Base-by-base conservation (phyloP, 2,888 invertebrate species). In the Coelinius sp. region DNA sequence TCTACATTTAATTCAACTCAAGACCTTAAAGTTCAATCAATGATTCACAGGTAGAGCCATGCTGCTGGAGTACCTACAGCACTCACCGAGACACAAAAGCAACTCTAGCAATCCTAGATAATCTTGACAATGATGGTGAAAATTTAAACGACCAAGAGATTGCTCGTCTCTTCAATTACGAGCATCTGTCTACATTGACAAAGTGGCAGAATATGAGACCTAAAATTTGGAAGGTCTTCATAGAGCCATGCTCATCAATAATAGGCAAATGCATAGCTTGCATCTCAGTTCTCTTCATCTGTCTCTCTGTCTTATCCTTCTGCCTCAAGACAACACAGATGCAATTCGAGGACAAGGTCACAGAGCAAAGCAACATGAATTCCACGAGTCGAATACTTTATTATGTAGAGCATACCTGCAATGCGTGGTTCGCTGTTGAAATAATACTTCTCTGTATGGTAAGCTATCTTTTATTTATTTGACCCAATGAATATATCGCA, bases 51-150 rank as follows among this genome's bases (percentile, higher is more conserved):
- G 97, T 98, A 85, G 97, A 98, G 88, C 97, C 97, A 3, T 98
- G 98, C 89, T 98, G 98, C 89, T 98, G 98, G 98, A 98, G 97
- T 90, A 98, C 98, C 24, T 98, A 98, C 89, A 94, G 94, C 88
- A 92, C 94, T 88, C 94, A 95, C 88, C 92, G 94, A 84, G 94
- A 94, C 83, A 94, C 95, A 77, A 93, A 98, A 93, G 96, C 97
- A 84, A 98, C 98, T 73, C 90, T 98, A 89, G 96, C 97, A 20
- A 98, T 98, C 81, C 90, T 99, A 86, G 98, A 98, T 89, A 94
- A 97, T 84, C 90, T 98, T 89, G 98, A 99, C 89, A 93, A 97
- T 82, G 98, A 98, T 89, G 94, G 96, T 74, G 97, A 95, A 83
- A 94, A 94, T 84, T 95, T 96, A 1, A 95, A 94, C 71, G 97